Evolutionary conservation across 2,797 vertebrate species (phyloP).

Genomic region (Channallabes apus): DNA sequence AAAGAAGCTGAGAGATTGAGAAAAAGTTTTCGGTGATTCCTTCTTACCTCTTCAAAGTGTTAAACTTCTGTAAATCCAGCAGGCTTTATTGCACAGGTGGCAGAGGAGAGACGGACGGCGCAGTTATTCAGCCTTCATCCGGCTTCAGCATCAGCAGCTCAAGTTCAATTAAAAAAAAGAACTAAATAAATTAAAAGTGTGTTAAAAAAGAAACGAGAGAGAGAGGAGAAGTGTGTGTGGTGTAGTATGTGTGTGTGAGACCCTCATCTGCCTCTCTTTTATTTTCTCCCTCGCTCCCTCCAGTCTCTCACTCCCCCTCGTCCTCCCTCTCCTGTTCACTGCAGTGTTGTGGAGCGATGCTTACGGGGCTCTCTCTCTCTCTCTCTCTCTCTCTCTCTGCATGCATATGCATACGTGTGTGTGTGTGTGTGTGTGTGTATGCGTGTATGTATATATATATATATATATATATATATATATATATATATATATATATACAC

Average conservation of each 20-base stretch:
- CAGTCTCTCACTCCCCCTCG: neutral
- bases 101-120: neutral
- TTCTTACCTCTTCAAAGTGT: slow-evolving; percentile 11
- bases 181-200: neutral
- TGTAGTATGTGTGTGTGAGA: slow-evolving; percentile 6
- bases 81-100: neutral
- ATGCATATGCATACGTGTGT: no score
- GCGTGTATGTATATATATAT: no score
- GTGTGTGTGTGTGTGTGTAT: no score
- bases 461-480: no score
- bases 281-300: neutral
- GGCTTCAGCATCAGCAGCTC: neutral
- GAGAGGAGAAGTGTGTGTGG: slow-evolving; percentile 22
- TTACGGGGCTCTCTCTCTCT: neutral
- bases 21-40: neutral
- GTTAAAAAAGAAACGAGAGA: neutral
- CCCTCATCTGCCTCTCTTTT: neutral
- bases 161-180: neutral
- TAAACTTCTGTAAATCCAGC: neutral
- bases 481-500: no score
- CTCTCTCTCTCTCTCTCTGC: no score
- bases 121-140: neutral
- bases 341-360: neutral
- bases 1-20: no score
- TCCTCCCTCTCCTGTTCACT: slow-evolving; percentile 2